These are phyloP conservation scores for Oxyruncus cristatus DNA, from an alignment of 2,113 vertebrate species.

Conservation along the genomic window DNA sequence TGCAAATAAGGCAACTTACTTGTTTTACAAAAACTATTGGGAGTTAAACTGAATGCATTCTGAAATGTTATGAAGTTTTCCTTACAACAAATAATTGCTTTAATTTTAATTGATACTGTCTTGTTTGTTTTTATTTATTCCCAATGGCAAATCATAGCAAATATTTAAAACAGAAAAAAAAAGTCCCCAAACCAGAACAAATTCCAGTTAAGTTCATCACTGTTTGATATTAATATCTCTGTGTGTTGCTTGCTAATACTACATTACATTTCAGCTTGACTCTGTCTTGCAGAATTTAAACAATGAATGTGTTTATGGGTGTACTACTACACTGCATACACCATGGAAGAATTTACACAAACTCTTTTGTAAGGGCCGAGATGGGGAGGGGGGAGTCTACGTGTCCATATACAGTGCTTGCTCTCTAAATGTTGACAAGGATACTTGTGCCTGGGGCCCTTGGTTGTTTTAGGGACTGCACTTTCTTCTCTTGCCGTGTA, in stretches of 20 bases:
- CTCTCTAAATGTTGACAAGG: not conserved
- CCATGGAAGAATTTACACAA: not conserved
- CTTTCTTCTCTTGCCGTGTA: not conserved
- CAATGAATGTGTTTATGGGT: not conserved
- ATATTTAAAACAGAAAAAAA: not conserved
- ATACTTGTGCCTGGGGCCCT: not conserved
- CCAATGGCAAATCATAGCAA: not conserved
- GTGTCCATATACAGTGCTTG: not conserved
- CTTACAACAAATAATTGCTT: not conserved
- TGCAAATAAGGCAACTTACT: not conserved
- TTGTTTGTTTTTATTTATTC: not conserved
- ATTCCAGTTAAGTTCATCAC: not conserved
- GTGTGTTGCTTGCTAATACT: not conserved
- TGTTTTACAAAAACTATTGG: not conserved
- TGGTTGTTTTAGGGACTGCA: not conserved
- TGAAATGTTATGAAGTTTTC: not conserved
- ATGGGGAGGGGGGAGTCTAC: accelerated
- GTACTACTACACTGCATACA: not conserved
- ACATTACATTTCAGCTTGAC: not conserved
- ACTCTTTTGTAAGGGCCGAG: not conserved
- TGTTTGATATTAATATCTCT: not conserved
- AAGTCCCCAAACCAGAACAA: not conserved
- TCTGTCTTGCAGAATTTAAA: not conserved
- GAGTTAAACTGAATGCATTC: not conserved
- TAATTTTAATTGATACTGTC: not conserved